phyloP scores from a whole-genome alignment of 2,888 invertebrate genomes.

The Idaea straminata region DNA sequence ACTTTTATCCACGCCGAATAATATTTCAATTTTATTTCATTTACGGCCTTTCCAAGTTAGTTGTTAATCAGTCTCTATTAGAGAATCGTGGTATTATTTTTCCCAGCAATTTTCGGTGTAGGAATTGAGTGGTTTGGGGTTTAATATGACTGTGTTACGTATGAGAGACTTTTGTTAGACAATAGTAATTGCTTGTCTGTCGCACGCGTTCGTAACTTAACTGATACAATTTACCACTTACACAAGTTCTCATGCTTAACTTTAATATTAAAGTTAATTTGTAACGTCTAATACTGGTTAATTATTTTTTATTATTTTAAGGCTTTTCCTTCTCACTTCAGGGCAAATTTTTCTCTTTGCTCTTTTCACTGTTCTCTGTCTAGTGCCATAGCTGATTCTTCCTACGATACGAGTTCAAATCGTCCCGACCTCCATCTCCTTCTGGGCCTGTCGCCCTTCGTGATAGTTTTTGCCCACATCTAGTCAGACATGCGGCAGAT shows the following conservation, averaged over 20 bases:
- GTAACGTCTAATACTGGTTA: background rate
- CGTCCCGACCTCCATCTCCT: no score
- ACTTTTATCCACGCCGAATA: background rate
- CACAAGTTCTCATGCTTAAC: background rate
- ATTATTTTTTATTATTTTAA: background rate
- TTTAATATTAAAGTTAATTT: background rate
- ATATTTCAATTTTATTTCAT: background rate
- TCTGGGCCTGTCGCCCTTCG: no score
- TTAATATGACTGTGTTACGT: background rate
- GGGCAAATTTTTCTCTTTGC: no score
- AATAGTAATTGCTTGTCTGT: conserved; percentile 1
- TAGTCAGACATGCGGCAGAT: no score
- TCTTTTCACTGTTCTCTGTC: no score
- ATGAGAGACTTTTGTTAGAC: background rate
- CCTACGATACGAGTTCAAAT: no score
- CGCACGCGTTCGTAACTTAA: background rate
- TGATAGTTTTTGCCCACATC: no score
- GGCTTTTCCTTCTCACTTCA: no score
- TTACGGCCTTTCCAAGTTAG: background rate
- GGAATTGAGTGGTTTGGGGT: background rate
- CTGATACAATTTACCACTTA: background rate
- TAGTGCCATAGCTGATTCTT: no score
- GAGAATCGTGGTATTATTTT: background rate
- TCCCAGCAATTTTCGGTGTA: background rate
- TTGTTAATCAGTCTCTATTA: background rate